These are phyloP conservation scores for Microplitis deprimator DNA, from an alignment of 2,888 invertebrate genomes.

Conservation along the genomic window DNA sequence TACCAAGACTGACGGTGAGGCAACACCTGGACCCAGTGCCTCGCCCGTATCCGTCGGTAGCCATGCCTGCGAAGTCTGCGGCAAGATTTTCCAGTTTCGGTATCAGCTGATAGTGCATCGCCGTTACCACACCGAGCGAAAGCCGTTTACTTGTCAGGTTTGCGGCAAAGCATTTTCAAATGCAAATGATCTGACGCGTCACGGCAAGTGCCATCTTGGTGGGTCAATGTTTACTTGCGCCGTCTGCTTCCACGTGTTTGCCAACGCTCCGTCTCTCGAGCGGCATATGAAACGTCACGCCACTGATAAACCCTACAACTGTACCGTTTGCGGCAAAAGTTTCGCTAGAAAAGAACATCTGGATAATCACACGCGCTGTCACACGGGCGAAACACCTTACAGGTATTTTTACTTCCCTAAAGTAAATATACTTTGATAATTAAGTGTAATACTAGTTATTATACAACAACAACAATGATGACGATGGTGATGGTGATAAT, in stretches of 20 bases:
- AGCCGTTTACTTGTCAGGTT: slow-evolving; percentile 84
- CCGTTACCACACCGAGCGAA: slow-evolving; percentile 88
- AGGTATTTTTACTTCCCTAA: slow-evolving; percentile 66
- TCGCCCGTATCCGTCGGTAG: slow-evolving; percentile 77
- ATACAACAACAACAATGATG: too few species aligned
- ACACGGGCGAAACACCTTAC: slow-evolving; percentile 88
- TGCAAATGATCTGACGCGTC: slow-evolving; percentile 84
- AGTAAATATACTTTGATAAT: too few species aligned
- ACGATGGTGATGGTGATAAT: too few species aligned
- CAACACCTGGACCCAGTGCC: slow-evolving; percentile 72
- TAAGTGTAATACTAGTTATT: too few species aligned
- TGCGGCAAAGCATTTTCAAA: slow-evolving; percentile 88
- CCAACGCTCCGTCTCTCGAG: slow-evolving; percentile 78
- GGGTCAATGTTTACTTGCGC: slow-evolving; percentile 83
- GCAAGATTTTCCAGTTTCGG: slow-evolving; percentile 89
- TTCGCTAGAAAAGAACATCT: slow-evolving; percentile 90
- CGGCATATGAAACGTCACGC: slow-evolving; percentile 86
- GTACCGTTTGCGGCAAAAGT: slow-evolving; percentile 88
- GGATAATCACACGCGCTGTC: slow-evolving; percentile 87
- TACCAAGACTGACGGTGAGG: slow-evolving; percentile 67
- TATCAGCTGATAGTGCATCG: slow-evolving; percentile 91
- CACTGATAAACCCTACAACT: slow-evolving; percentile 88
- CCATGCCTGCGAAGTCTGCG: slow-evolving; percentile 88
- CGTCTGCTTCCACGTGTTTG: slow-evolving; percentile 83
- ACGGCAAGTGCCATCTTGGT: slow-evolving; percentile 88